Evolutionary conservation across 2,888 invertebrate genomes (phyloP), one percentile per base, ranked within the genome.

Genomic region (Deilephila elpenor): DNA sequence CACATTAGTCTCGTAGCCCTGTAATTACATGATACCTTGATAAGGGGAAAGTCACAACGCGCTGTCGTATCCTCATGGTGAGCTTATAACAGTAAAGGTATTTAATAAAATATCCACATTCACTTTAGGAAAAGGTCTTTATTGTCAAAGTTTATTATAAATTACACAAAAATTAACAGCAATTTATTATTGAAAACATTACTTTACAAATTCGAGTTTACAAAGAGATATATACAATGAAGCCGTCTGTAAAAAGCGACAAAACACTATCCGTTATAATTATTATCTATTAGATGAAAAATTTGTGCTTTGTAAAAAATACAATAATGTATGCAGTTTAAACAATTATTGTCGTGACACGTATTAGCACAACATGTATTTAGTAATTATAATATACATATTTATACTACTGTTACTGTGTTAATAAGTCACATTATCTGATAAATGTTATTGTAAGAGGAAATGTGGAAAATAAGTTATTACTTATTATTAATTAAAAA

Each of bases 71-170:
- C 37, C 2, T 37, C 8, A 37, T 37, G 37, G 37, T 37, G 8
- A 37, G 2, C 8, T 37, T 37, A 37, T 37, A 37, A 44, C 44
- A 14, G 11, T 3, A 11, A 14, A 0, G 7, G 19, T 59, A 25
- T 44, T 11, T 5, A 81, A 78, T 78, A 75, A 76, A 77, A 80
- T 76, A 78, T 75, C 34, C 73, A 78, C 74, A 75, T 62, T 56
- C 84, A 86, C 78, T 86, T 88, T 88, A 89, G 81, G 89, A 90
- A 91, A 90, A 89, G 83, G 82, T 90, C 78, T 93, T 93, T 93
- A 93, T 91, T 93, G 89, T 91, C 89, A 89, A 91, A 89, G 84
- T 86, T 88, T 80, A 87, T 88, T 79, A 85, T 86, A 88, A 88
- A 88, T 89, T 87, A 75, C 75, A 72, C 72, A 74, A 74, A 78